Evolutionary conservation across 1,140 invertebrate species (phyloP).

Genomic region (Andricus grossulariae): DNA sequence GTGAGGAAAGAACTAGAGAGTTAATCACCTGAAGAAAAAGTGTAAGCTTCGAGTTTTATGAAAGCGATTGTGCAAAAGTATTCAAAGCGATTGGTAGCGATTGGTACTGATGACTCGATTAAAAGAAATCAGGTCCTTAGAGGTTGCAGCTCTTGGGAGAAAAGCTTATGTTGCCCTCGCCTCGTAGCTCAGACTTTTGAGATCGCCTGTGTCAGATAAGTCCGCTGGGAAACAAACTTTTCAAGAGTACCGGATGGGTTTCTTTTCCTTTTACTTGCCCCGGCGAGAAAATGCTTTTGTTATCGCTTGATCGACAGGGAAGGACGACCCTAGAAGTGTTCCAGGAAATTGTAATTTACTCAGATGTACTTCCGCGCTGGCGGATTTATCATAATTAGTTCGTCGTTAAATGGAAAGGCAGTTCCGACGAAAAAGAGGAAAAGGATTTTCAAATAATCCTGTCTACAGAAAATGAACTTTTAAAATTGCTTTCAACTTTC

Average conservation of each 20-base stretch:
- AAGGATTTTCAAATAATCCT: not conserved
- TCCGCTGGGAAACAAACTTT: slow-evolving; percentile 59
- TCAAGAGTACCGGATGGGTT: slow-evolving; percentile 51
- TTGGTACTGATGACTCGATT: slow-evolving; percentile 37
- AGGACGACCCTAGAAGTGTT: slow-evolving; percentile 40
- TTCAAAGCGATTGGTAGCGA: slow-evolving; percentile 25
- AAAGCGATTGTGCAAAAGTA: slow-evolving; percentile 10
- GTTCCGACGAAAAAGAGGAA: slow-evolving; percentile 20
- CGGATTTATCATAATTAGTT: slow-evolving; percentile 58
- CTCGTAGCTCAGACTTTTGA: slow-evolving; percentile 50
- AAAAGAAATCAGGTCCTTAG: slow-evolving; percentile 58
- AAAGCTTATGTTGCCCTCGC: slow-evolving; percentile 55
- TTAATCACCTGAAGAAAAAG: slow-evolving; percentile 6
- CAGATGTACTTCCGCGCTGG: slow-evolving; percentile 52
- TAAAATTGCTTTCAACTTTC: not conserved
- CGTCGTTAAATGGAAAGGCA: not conserved
- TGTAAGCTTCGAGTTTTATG: not conserved
- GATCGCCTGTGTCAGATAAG: slow-evolving; percentile 57
- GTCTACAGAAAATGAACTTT: not conserved
- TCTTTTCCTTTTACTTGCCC: slow-evolving; percentile 8
- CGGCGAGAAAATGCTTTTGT: slow-evolving; percentile 33
- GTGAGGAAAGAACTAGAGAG: not conserved
- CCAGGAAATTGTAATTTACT: slow-evolving; percentile 41
- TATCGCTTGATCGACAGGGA: slow-evolving; percentile 39
- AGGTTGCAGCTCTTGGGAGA: slow-evolving; percentile 54